Evolutionary conservation across 2,113 vertebrate genomes (phyloP).

Genomic region (Rhabdornis inornatus): DNA sequence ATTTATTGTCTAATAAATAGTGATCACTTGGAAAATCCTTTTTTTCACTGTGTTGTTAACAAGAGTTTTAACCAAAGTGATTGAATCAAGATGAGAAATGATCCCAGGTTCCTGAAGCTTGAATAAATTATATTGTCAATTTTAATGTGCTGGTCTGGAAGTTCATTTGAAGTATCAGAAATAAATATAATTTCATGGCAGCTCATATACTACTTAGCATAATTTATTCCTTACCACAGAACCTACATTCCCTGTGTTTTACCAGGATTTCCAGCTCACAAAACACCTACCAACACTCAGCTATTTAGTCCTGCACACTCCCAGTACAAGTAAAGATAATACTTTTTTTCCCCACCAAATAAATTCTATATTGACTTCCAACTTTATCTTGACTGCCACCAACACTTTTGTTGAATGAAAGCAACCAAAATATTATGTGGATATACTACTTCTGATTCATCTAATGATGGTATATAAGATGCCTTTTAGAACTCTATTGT

Average conservation of each 20-base stretch:
- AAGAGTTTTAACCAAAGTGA: background rate
- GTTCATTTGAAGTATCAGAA: background rate
- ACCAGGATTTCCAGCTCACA: background rate
- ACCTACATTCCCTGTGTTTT: background rate
- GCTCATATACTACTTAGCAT: background rate
- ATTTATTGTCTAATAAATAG: slow-evolving; percentile 24
- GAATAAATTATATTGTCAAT: background rate
- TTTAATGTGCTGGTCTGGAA: background rate
- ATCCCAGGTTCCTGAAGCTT: background rate
- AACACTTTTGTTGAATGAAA: background rate
- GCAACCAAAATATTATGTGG: background rate
- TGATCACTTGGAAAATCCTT: background rate
- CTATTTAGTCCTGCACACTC: background rate
- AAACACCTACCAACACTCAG: background rate
- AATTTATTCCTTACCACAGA: background rate
- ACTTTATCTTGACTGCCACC: background rate
- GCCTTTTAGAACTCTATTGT: background rate
- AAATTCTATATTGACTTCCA: background rate
- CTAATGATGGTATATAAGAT: background rate
- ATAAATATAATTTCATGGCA: background rate
- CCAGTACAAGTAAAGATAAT: background rate
- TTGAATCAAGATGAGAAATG: slow-evolving; percentile 1
- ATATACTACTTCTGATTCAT: background rate
- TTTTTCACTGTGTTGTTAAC: background rate
- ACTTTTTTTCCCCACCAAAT: background rate